These are phyloP conservation scores for Sciurus niger DNA, from an alignment of 2,113 vertebrate genomes.

Conservation along the genomic window DNA sequence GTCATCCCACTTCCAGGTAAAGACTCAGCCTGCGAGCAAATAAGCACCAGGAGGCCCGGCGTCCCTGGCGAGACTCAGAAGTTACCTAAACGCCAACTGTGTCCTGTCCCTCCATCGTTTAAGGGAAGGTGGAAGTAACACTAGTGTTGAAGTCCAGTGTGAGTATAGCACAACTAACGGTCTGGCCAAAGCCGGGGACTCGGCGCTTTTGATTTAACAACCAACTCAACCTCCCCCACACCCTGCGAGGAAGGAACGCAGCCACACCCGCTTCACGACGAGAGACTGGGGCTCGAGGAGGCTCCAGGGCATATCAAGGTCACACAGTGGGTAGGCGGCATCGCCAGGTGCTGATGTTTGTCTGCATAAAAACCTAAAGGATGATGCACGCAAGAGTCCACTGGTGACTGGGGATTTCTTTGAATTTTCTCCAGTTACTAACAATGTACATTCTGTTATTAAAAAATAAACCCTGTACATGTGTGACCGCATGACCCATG, in stretches of 20 bases:
- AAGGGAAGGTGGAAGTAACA: background rate
- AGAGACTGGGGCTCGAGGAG: background rate
- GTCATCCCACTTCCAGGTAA: background rate
- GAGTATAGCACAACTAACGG: fast-evolving
- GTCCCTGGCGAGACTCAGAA: background rate
- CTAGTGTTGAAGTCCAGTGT: background rate
- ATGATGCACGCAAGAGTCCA: background rate
- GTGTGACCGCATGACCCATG: no score
- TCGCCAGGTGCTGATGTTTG: background rate
- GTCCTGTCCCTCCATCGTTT: no score
- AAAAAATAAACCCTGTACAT: background rate
- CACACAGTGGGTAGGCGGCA: background rate
- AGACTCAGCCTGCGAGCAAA: background rate
- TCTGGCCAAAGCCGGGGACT: fast-evolving
- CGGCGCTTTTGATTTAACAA: background rate
- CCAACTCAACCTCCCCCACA: background rate
- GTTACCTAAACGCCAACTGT: background rate
- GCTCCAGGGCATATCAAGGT: background rate
- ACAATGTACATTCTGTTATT: background rate
- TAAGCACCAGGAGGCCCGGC: fast-evolving
- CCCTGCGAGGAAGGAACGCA: fast-evolving
- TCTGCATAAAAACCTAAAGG: background rate
- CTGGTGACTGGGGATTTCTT: background rate
- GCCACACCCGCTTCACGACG: background rate
- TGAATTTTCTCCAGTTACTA: background rate